phyloP scores from a whole-genome alignment of 2,113 vertebrate species.

The Nibea albiflora region DNA sequence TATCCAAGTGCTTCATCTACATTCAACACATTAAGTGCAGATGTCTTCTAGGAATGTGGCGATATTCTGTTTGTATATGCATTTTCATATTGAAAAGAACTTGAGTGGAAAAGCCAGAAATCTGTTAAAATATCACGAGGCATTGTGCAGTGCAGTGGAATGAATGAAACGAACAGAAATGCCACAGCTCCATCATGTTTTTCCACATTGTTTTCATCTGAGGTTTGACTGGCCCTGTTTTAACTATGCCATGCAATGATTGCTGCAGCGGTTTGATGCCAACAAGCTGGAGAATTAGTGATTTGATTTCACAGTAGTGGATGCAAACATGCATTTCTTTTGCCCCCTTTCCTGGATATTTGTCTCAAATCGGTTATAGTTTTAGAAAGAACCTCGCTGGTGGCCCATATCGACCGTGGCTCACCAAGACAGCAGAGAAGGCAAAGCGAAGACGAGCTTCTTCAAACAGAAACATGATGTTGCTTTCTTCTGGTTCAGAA shows the following conservation, averaged over 20 bases:
- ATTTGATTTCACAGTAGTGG: not conserved
- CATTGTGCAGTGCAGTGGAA: not conserved
- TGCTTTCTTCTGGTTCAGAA: conserved; percentile 12
- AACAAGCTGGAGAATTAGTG: not conserved
- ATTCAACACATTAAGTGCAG: not conserved
- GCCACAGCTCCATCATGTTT: not conserved
- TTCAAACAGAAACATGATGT: not conserved
- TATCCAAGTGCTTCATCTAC: not conserved
- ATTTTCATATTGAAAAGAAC: not conserved
- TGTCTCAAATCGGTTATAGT: not conserved
- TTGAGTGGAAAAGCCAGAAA: not conserved
- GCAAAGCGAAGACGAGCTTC: not conserved
- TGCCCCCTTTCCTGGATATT: not conserved
- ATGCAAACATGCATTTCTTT: not conserved
- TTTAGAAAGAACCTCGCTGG: not conserved
- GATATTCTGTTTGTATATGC: not conserved
- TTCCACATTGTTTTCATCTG: not conserved
- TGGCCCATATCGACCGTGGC: not conserved
- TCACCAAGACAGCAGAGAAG: conserved; percentile 2
- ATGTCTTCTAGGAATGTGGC: not conserved
- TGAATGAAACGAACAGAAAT: not conserved
- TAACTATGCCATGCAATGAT: not conserved
- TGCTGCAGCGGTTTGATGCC: no score
- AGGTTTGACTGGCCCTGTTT: not conserved
- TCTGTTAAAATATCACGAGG: not conserved